Evolutionary conservation across 1,140 invertebrate species (phyloP).

Genomic region (Drosophila baimaii): DNA sequence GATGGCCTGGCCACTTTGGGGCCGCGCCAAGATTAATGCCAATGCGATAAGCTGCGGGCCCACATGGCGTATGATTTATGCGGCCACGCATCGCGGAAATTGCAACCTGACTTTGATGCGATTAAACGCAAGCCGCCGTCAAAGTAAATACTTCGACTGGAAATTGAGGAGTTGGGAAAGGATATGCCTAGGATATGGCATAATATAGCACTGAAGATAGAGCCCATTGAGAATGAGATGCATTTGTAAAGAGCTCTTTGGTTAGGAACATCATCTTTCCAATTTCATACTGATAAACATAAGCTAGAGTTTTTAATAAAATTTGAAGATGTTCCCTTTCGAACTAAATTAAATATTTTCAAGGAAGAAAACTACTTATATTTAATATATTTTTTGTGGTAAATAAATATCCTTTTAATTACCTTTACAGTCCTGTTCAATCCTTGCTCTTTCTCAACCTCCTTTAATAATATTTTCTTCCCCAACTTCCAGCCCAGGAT

Average conservation of each 20-base stretch:
- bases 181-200: background rate
- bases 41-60: constrained; percentile 72
- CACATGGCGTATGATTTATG: constrained; percentile 79
- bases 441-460: background rate
- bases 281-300: background rate
- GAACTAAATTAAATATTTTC: background rate
- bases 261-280: too few relatives aligned
- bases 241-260: too few relatives aligned
- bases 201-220: background rate
- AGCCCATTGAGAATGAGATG: background rate
- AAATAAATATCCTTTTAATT: background rate
- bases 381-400: background rate
- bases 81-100: constrained; percentile 73
- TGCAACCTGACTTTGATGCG: constrained; percentile 73
- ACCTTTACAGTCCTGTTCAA: background rate
- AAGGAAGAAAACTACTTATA: background rate
- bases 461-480: background rate
- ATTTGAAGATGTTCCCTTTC: background rate
- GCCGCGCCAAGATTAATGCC: constrained; percentile 76
- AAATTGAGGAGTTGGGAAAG: constrained; percentile 5
- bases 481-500: constrained; percentile 67
- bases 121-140: constrained; percentile 46
- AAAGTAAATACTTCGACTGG: constrained; percentile 27
- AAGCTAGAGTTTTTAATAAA: background rate
- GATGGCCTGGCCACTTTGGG: constrained; percentile 45